A percentile compares a stretch with the other conserved stretches of the same genome.
phyloP scores from a whole-genome alignment of 2,113 vertebrate genomes.

The Acanthisitta chloris region DNA sequence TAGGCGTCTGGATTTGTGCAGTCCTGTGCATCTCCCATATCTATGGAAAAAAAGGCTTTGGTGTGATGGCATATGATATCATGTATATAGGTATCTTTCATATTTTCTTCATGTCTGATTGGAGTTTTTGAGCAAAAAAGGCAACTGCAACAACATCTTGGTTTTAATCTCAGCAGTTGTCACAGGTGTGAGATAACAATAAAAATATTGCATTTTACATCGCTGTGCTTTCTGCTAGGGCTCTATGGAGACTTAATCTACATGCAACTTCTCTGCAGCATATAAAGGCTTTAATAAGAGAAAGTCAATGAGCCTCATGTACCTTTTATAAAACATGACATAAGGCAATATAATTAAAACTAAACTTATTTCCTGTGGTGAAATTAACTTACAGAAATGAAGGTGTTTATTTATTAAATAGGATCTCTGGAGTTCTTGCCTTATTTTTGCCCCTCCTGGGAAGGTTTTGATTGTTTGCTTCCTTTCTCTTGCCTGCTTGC shows the following conservation, averaged over 20 bases:
- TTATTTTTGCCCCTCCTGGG: conserved; percentile 73
- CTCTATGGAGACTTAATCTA: conserved; percentile 50
- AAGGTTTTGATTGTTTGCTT: conserved; percentile 79
- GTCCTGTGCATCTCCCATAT: fast-evolving
- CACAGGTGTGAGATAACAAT: background rate
- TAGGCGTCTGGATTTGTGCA: background rate
- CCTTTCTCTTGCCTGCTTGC: conserved; percentile 73
- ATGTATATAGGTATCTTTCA: background rate
- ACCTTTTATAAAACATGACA: conserved; percentile 82
- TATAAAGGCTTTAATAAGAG: conserved; percentile 72
- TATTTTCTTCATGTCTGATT: background rate
- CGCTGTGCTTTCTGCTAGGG: background rate
- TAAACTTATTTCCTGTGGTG: conserved; percentile 81
- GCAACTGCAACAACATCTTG: background rate
- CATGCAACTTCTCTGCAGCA: conserved; percentile 48
- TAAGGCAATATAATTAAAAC: conserved; percentile 81
- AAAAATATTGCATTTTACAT: conserved; percentile 49
- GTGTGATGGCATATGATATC: background rate
- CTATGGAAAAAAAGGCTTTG: background rate
- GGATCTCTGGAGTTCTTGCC: conserved; percentile 71
- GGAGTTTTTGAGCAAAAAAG: background rate
- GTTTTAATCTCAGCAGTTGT: conserved; percentile 34
- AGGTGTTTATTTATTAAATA: conserved; percentile 87
- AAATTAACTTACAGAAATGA: conserved; percentile 86
- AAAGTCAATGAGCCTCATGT: conserved; percentile 75